phyloP scores from a whole-genome alignment of 2,888 invertebrate genomes.

The Ormyrus nitidulus region DNA sequence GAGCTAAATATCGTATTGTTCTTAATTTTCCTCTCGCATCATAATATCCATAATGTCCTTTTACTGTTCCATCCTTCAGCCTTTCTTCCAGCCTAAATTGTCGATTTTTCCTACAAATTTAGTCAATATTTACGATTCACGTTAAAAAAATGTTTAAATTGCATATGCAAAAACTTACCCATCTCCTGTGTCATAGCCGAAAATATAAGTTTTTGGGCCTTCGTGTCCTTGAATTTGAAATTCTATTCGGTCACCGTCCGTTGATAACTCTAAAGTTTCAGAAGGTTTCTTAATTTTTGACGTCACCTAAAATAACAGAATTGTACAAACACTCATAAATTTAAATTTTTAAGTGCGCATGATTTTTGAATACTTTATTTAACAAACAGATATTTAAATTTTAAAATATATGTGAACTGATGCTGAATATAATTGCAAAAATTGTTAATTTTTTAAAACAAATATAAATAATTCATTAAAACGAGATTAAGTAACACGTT shows the following conservation, averaged over 20 bases:
- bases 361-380: too few species aligned
- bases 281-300: constrained; percentile 28
- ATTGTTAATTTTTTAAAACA: too few species aligned
- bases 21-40: constrained; percentile 86
- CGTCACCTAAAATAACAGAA: constrained; percentile 17
- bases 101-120: constrained; percentile 82
- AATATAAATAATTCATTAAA: too few species aligned
- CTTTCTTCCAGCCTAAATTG: constrained; percentile 89
- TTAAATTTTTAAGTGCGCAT: too few species aligned
- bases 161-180: constrained; percentile 79
- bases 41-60: constrained; percentile 88
- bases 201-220: constrained; percentile 89
- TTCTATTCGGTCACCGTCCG: constrained; percentile 78
- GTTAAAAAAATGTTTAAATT: constrained; percentile 6
- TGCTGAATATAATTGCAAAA: too few species aligned
- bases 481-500: too few species aligned
- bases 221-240: constrained; percentile 90
- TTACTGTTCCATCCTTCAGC: constrained; percentile 85
- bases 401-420: too few species aligned
- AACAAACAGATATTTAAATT: too few species aligned
- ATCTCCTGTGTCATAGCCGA: constrained; percentile 89
- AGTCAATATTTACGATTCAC: constrained; percentile 33
- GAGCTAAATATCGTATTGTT: constrained; percentile 85
- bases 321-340: too few species aligned
- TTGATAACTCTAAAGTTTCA: constrained; percentile 56